Evolutionary conservation across 2,113 vertebrate genomes (phyloP), one percentile per base, ranked within the genome.

Genomic region (Cyanoramphus novaezelandiae): DNA sequence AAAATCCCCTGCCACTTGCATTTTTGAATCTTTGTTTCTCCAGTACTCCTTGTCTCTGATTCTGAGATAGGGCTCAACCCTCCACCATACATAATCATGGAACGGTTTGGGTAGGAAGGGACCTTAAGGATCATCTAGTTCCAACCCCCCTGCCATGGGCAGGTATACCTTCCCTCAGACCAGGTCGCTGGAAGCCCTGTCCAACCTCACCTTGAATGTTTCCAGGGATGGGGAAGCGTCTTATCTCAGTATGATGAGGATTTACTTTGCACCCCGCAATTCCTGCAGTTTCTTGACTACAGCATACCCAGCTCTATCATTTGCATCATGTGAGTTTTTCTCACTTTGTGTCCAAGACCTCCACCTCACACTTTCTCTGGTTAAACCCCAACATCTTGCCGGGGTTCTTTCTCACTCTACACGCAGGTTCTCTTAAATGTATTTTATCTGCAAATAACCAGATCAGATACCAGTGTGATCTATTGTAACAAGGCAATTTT

Each of bases 391-490:
- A 60, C 63, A 47, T 10, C 29, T 52, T 25, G 7, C 47, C 17
- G 0, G 2, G 78, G 69, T 4, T n/a, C 27, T 25, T 47, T 10
- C 55, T 71, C 0, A 5, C 35, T 19, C 24, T 65, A 24, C 37
- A 4, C 11, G 62, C 44, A 3, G 23, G 13, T 69, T 64, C 29
- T 68, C 44, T 46, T 50, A 7, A 9, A 27, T 4, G 8, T 7
- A 23, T 3, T 2, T 2, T 9, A 4, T 8, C 52, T 65, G 37
- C 41, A 88, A 49, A 57, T 24, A 52, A 35, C 8, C 6, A 11
- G 3, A n/a, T 52, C 23, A 1, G 0, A 2, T 29, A 39, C 9
- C 5, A 28, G 4, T 6, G 6, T 5, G 13, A 67, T 14, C 53
- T 43, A 7, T 19, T 28, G 20, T 29, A 86, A 52, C 9, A 2